Percentiles rank a stretch among this genome's conserved stretches.
Conservation (phyloP, 2,888 invertebrate species). For the Yponomeuta plumbellus region DNA sequence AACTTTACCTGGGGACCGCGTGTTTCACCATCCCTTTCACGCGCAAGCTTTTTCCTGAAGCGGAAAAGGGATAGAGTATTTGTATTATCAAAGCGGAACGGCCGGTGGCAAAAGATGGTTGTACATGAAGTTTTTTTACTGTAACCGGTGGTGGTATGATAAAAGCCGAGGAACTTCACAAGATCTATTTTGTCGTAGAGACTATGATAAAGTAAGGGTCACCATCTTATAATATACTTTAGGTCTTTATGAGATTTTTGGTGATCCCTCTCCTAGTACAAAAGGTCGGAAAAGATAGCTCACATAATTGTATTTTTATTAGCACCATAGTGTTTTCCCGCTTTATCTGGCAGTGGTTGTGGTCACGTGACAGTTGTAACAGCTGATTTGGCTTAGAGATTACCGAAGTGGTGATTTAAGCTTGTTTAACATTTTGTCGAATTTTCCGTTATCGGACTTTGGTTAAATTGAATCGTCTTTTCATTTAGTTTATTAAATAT, state of each 20-base stretch:
- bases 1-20: conserved; percentile 60
- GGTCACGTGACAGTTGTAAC: conserved; percentile 10
- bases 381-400: conserved; percentile 1
- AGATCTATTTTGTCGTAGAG: neutral
- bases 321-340: neutral
- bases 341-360: neutral
- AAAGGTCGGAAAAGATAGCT: neutral
- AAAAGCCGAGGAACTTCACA: neutral
- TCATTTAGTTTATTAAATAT: too few relatives aligned
- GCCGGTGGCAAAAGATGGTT: conserved; percentile 41
- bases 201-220: neutral
- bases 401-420: neutral
- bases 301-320: neutral
- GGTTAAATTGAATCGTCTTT: too few relatives aligned
- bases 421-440: neutral
- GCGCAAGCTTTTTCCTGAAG: neutral
- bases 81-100: conserved; percentile 60
- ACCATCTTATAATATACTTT: neutral
- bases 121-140: conserved; percentile 28
- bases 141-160: conserved; percentile 13
- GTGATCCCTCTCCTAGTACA: neutral
- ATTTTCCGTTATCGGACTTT: neutral
- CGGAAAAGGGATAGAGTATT: conserved; percentile 22
- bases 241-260: neutral
- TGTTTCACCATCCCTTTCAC: conserved; percentile 46